Evolutionary conservation across 1,140 invertebrate species (phyloP).

Genomic region (Megalopta genalis): DNA sequence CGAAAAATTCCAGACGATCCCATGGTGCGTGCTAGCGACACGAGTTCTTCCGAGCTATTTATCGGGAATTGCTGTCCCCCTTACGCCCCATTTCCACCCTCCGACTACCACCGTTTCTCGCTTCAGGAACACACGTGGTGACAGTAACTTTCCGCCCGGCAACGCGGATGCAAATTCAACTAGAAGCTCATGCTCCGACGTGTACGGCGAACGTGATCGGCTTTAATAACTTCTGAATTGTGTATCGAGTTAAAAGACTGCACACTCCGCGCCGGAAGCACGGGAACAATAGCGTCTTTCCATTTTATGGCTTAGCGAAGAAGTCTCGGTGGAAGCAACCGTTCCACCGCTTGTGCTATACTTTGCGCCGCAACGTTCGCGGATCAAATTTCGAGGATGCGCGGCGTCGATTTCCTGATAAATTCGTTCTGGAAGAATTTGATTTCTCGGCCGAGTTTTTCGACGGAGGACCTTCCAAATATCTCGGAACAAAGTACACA

Average conservation of each 20-base stretch:
- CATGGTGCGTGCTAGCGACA: slow-evolving; percentile 32
- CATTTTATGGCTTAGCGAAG: too few relatives aligned
- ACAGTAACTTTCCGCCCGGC: not conserved
- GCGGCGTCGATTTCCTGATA: too few relatives aligned
- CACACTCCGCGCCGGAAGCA: too few relatives aligned
- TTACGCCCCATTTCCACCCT: not conserved
- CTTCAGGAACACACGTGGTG: not conserved
- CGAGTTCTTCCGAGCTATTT: slow-evolving; percentile 55
- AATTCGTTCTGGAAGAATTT: too few relatives aligned
- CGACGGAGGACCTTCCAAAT: too few relatives aligned
- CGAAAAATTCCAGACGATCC: slow-evolving; percentile 53
- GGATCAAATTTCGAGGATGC: too few relatives aligned
- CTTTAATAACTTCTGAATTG: not conserved
- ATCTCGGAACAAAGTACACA: too few relatives aligned
- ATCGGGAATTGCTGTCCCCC: slow-evolving; percentile 40
- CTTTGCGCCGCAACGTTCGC: too few relatives aligned
- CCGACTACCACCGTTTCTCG: not conserved
- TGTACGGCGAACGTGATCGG: not conserved
- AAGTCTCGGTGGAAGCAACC: too few relatives aligned
- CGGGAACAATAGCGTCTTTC: too few relatives aligned
- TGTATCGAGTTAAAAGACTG: not conserved
- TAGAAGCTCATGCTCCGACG: not conserved
- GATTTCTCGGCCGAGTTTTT: too few relatives aligned
- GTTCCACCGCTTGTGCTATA: too few relatives aligned
- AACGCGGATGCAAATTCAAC: not conserved